Evolutionary conservation across 2,888 invertebrate genomes (phyloP), one percentile per base, ranked within the genome.

Genomic region (Sialis lutaria): DNA sequence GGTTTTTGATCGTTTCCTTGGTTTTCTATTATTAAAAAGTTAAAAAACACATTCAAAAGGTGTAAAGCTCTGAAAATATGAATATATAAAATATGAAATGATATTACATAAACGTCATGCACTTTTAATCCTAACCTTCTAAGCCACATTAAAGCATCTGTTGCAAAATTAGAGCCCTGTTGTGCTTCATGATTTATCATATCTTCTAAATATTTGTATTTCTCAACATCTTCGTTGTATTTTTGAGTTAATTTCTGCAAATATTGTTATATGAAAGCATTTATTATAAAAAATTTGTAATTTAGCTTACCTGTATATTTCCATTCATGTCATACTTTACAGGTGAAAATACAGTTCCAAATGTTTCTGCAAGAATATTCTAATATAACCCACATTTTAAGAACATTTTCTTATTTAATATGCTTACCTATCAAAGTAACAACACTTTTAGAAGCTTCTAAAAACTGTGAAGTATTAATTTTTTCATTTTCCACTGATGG

Each of bases 311-410:
- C 60, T 76, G 72, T 53, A 86, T 77, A 63, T 86, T 86, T 55
- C 79, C 79, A 64, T 75, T 74, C 75, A 87, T 81, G 58, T 87
- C 86, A 62, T 73, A 74, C 56, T 77, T 79, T 39, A 86, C 78
- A 31, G 84, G 82, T 42, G 76, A 69, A 63, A 85, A 84, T 10
- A 78, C 65, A 63, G 75, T 79, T 45, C 86, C 86, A 59, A 86
- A 75, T 54, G 74, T 72, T 57, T 82, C 85, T 83, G 68, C 53
- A 72, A 72, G 52, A 46, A 48, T 52, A 50, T 41, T 47, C 37
- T 13, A 45, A 51, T n/a, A 33, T 46, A 34, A 41, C 30, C 50
- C 40, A 32, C 30, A 22, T 35, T 44, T 34, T 42, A 22, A 39
- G 35, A 40, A 43, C 31, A 34, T 46, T 31, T 49, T 45, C 35